These are phyloP conservation scores for Griposia aprilina DNA, from an alignment of 2,888 invertebrate genomes.

Conservation along the genomic window DNA sequence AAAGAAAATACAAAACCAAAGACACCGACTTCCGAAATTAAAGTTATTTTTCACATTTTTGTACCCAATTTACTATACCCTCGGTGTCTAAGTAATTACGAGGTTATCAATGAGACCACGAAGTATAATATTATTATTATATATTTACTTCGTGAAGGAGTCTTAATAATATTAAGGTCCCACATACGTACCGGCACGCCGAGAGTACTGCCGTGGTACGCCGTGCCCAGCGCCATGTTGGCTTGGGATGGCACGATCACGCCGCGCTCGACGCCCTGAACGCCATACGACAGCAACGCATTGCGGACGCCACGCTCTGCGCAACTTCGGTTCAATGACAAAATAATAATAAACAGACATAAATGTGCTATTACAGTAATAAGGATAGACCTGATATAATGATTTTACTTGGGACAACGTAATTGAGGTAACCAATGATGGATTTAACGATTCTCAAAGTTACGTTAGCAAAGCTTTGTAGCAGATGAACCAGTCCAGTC, in stretches of 20 bases:
- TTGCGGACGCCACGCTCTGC: slow-evolving; percentile 86
- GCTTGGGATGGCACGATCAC: slow-evolving; percentile 86
- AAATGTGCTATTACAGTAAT: background rate
- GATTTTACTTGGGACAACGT: background rate
- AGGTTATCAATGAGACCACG: background rate
- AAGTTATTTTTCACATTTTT: too few species aligned
- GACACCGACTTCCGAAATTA: too few species aligned
- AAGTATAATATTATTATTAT: too few species aligned
- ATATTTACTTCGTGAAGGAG: background rate
- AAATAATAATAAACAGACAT: slow-evolving; percentile 8
- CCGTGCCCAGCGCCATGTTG: slow-evolving; percentile 84
- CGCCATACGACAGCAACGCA: slow-evolving; percentile 76
- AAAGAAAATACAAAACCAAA: too few species aligned
- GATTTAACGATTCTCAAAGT: background rate
- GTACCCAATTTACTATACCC: background rate
- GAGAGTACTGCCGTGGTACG: slow-evolving; percentile 84
- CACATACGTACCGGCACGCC: slow-evolving; percentile 80
- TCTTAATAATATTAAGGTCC: background rate
- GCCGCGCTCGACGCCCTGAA: slow-evolving; percentile 76
- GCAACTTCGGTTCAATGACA: slow-evolving; percentile 72
- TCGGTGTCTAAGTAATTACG: background rate
- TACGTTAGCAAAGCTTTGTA: background rate
- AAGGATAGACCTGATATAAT: background rate
- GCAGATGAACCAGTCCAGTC: background rate
- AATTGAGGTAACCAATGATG: background rate